Conservation (phyloP, 2,113 vertebrate species). For the Thinocorus orbignyianus region DNA sequence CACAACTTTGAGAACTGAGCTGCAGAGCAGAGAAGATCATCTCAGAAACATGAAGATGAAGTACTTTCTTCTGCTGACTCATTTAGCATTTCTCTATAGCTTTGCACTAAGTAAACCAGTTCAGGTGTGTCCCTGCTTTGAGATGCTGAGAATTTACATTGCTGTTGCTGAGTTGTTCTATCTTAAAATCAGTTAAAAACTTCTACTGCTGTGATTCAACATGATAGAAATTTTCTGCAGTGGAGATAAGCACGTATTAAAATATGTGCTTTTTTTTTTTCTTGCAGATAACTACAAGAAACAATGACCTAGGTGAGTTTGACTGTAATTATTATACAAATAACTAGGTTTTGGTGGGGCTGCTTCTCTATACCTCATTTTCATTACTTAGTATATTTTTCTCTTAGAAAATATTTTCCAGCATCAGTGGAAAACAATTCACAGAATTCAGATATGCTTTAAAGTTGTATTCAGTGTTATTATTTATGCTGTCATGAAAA, state of each 20-base stretch:
- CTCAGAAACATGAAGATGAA: constrained; percentile 33
- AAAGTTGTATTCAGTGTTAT: neutral
- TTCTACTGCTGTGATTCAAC: neutral
- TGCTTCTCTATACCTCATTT: neutral
- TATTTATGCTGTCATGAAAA: neutral
- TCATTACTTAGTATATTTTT: neutral
- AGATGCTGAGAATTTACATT: neutral
- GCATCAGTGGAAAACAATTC: neutral
- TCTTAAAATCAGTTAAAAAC: neutral
- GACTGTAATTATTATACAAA: neutral
- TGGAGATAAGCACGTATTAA: neutral
- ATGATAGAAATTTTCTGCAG: neutral
- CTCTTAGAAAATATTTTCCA: neutral
- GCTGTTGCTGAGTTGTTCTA: neutral
- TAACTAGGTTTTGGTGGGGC: neutral
- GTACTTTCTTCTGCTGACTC: constrained; percentile 14
- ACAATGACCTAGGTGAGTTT: constrained; percentile 48
- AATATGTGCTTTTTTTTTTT: neutral
- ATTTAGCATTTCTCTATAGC: constrained; percentile 39
- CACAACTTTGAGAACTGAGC: constrained; percentile 5
- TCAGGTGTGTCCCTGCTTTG: constrained; percentile 48
- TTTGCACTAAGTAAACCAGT: constrained; percentile 47
- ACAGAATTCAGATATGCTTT: neutral
- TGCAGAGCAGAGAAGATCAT: neutral
- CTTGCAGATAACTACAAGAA: constrained; percentile 40